Conservation (phyloP, 2,113 vertebrate genomes). For the Erpornis zantholeuca region DNA sequence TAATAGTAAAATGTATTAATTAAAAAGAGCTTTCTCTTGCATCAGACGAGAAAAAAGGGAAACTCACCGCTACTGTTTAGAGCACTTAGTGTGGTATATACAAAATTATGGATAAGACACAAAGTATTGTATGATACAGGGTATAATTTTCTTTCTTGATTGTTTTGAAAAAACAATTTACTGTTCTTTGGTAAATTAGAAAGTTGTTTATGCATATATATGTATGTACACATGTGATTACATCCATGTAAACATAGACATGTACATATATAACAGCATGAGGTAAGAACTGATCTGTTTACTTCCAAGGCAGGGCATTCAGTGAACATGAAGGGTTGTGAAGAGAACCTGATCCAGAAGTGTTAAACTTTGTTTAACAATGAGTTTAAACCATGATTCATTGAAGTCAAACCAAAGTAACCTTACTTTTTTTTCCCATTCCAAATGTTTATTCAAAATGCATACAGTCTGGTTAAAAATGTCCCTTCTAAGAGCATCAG, state of each 20-base stretch:
- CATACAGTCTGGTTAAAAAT: neutral
- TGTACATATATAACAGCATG: neutral
- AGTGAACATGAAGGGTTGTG: neutral
- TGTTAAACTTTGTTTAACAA: neutral
- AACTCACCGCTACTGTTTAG: neutral
- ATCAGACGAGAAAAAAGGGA: neutral
- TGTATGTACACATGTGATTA: fast-evolving
- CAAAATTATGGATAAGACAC: neutral
- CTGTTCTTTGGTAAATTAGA: neutral
- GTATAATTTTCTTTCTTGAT: neutral
- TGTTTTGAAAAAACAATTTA: neutral
- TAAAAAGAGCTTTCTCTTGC: neutral
- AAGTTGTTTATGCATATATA: neutral
- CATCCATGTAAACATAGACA: fast-evolving
- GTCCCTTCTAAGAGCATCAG: neutral
- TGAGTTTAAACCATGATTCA: neutral
- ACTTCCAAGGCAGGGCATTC: neutral
- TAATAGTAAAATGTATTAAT: neutral
- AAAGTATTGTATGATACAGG: neutral
- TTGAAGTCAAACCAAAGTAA: neutral
- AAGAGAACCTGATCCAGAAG: neutral
- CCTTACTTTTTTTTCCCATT: neutral
- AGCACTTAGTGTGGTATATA: neutral
- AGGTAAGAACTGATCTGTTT: neutral
- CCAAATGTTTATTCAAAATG: slow-evolving; percentile 8